Conservation (phyloP, 2,113 vertebrate genomes). For the Neodon shergylaensis region DNA sequence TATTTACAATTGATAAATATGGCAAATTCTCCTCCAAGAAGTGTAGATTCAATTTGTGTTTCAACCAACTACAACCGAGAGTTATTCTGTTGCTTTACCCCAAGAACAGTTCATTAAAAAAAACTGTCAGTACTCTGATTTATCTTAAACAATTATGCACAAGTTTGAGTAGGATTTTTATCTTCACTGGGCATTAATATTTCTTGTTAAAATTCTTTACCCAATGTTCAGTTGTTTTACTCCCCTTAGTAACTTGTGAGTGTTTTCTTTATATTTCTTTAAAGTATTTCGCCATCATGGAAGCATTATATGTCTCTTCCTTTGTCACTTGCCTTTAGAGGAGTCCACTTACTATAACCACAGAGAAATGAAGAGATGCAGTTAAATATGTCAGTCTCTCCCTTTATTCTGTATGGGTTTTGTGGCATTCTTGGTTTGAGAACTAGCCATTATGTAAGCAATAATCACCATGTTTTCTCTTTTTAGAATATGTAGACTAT, state of each 20-base stretch:
- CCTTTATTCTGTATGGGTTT: not conserved
- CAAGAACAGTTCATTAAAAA: not conserved
- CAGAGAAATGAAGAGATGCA: slow-evolving; percentile 35
- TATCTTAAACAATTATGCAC: slow-evolving; percentile 26
- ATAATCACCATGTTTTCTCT: slow-evolving; percentile 16
- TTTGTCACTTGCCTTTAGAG: slow-evolving; percentile 37
- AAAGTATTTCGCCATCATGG: not conserved
- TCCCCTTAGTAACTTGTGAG: not conserved
- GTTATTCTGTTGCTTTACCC: not conserved
- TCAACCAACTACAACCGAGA: not conserved
- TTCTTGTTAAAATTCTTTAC: not conserved
- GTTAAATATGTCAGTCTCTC: slow-evolving; percentile 11
- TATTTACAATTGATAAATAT: slow-evolving; percentile 46
- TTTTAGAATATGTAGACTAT: slow-evolving; percentile 48
- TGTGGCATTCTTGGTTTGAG: not conserved
- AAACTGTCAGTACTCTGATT: not conserved
- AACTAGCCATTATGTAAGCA: slow-evolving; percentile 12
- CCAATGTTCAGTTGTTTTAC: not conserved
- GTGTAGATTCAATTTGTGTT: not conserved
- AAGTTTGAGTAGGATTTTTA: slow-evolving; percentile 12
- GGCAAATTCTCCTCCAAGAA: slow-evolving; percentile 45
- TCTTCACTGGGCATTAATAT: slow-evolving; percentile 1
- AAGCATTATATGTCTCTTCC: not conserved
- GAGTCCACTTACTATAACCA: not conserved
- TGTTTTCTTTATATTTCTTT: not conserved